phyloP scores from a whole-genome alignment of 2,113 vertebrate genomes.

The Diglossa brunneiventris region DNA sequence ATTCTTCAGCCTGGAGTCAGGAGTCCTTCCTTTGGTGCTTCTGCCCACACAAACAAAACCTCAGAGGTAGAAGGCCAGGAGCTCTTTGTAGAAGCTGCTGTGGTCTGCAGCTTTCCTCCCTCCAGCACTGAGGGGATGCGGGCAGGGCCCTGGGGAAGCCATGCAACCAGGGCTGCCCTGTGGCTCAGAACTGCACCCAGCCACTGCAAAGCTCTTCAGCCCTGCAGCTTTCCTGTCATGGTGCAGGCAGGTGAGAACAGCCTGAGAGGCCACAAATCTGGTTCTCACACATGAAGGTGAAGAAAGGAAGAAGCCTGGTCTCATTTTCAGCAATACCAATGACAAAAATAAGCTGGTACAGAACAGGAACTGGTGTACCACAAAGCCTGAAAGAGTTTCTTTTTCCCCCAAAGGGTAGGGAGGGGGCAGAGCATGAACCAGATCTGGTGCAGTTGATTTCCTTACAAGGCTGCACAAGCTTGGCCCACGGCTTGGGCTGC shows the following conservation, averaged over 20 bases:
- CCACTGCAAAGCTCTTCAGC: neutral
- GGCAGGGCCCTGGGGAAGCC: neutral
- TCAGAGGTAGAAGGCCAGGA: neutral
- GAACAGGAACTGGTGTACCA: neutral
- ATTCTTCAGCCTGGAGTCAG: neutral
- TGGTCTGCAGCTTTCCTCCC: neutral
- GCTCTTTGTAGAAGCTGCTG: neutral
- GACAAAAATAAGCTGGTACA: neutral
- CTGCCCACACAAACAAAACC: rapidly evolving
- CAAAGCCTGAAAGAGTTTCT: neutral
- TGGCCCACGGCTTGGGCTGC: neutral
- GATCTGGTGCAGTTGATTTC: neutral
- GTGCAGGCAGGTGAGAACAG: neutral
- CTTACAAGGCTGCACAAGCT: neutral
- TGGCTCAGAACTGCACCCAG: neutral
- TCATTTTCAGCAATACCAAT: neutral
- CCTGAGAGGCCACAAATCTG: neutral
- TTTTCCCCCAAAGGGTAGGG: neutral
- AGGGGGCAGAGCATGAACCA: neutral
- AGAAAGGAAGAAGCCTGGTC: neutral
- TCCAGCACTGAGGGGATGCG: rapidly evolving
- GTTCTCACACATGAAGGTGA: neutral
- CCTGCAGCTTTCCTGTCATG: rapidly evolving
- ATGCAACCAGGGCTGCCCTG: rapidly evolving
- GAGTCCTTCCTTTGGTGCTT: neutral